A percentile compares a stretch with the other conserved stretches of the same genome.
Conservation (phyloP, 1,140 invertebrate genomes). For the Scaptomyza hsui region DNA sequence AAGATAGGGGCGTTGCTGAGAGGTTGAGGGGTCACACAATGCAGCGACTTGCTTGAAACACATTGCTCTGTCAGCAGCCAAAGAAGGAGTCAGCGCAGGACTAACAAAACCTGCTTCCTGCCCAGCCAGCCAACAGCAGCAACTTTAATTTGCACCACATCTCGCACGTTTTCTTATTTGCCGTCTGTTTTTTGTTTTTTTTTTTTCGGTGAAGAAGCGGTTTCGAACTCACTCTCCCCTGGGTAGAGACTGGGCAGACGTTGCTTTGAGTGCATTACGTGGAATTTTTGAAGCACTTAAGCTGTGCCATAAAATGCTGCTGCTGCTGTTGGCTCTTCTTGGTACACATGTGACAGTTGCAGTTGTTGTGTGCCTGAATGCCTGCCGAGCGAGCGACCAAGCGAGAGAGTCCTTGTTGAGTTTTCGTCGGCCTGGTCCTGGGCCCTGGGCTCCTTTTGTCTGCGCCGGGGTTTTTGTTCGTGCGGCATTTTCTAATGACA, state of each 20-base stretch:
- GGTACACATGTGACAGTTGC: conserved; percentile 80
- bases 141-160: conserved; percentile 75
- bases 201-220: background rate
- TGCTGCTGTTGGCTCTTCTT: conserved; percentile 33
- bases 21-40: background rate
- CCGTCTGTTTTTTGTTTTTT: conserved; percentile 46
- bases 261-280: conserved; percentile 82
- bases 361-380: conserved; percentile 50
- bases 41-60: conserved; percentile 56
- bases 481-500: conserved; percentile 83
- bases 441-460: conserved; percentile 63
- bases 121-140: conserved; percentile 24
- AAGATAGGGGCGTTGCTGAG: background rate
- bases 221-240: conserved; percentile 5
- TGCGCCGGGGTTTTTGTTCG: conserved; percentile 76
- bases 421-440: conserved; percentile 41
- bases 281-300: conserved; percentile 82
- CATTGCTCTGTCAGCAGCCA: conserved; percentile 73
- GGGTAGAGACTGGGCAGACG: conserved; percentile 53
- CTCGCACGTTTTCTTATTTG: conserved; percentile 81
- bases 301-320: conserved; percentile 80
- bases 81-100: conserved; percentile 48
- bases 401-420: conserved; percentile 33
- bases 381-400: conserved; percentile 4
- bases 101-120: conserved; percentile 31